Base-by-base conservation (phyloP, 1,140 invertebrate genomes). In the Temnothorax curvispinosus region DNA sequence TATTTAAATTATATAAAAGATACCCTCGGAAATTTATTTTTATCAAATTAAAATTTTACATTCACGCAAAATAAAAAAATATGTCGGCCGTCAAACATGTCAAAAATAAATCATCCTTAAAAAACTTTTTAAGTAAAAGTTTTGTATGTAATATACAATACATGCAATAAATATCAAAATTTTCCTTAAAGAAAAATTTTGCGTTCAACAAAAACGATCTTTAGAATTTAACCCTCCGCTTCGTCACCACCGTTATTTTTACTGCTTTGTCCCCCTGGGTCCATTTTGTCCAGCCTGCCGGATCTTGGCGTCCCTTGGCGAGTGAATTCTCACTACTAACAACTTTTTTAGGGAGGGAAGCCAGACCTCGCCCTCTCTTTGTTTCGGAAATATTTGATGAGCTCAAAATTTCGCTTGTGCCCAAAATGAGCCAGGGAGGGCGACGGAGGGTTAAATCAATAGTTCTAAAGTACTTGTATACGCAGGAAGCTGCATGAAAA, bases 1-100 rank as follows among this genome's bases (percentile, higher is more conserved):
- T 65, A 67, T 65, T 50, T 80, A 21, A 80, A 80, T 62, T 44
- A 62, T 47, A 32, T 5, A 8, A 35, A 13, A 78, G 13, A 21
- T n/a, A 13, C n/a, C 18, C n/a, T 3, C 8, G 18, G 13, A 2
- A 41, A 76, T 58, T 21, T 15, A 50, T 15, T 15, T 27, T 76
- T 74, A 27, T 13, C 74, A 38, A 6, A n/a, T 6, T 58, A 15
- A 56, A 54, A 21, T 27, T 13, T 74, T 21, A 21, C n/a, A 47
- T 2, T 27, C 13, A 3, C 11, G 7, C 1, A 15, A 27, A 69
- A 9, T 67, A 44, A 44, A 67, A 38, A 21, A 67, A 65, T 11
- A 5, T 21, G 7, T 41, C 35, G 4, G 41, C 8, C 18, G 18
- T 15, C 6, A n/a, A 41, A 38, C 18, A 5, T 38, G 35, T 65